These are phyloP conservation scores for Brachypodius melanocephalos DNA, from an alignment of 2,113 vertebrate species.

Conservation along the genomic window DNA sequence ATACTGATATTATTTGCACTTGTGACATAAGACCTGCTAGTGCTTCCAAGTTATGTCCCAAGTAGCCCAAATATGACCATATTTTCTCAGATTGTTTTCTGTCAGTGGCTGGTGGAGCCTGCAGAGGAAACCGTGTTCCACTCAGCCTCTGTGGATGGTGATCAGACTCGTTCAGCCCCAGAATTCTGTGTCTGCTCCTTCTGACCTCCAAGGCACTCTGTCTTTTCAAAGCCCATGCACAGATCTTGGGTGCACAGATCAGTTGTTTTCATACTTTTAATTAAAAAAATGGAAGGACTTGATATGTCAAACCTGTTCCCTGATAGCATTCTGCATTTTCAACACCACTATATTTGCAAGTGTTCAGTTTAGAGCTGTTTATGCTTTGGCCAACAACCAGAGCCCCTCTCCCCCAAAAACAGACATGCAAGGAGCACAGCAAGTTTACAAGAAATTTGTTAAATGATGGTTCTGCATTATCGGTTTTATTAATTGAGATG, in stretches of 20 bases:
- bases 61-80: background rate
- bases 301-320: background rate
- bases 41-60: background rate
- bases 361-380: background rate
- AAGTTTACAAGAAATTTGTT: background rate
- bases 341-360: background rate
- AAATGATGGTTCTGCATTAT: background rate
- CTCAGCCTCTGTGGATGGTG: background rate
- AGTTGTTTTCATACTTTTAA: background rate
- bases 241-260: background rate
- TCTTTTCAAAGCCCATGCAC: background rate
- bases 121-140: background rate
- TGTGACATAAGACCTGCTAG: background rate
- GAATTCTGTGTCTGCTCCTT: background rate
- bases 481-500: background rate
- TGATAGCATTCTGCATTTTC: rapidly evolving
- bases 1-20: background rate
- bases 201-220: background rate
- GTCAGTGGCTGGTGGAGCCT: background rate
- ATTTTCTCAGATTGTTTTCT: background rate
- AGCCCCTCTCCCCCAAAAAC: background rate
- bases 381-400: background rate
- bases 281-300: background rate
- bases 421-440: background rate
- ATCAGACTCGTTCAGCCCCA: background rate